Base-by-base conservation (phyloP, 1,140 invertebrate genomes). In the Seison nebaliae region DNA sequence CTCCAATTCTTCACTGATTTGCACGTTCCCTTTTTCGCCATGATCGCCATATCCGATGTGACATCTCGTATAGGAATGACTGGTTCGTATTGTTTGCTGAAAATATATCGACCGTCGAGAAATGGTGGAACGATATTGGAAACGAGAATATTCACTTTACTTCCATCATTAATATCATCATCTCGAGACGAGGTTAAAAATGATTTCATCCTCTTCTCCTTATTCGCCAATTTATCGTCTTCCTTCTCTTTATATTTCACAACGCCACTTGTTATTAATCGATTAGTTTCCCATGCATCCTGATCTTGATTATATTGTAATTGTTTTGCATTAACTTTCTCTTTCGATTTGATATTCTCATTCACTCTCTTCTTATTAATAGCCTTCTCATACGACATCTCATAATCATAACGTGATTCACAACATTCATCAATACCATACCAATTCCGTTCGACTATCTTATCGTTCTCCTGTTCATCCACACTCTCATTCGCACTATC, bases 61-160 rank as follows among this genome's bases (percentile, higher is more conserved):
- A 83, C 75, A 65, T 99, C 91, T 65, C 78, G 68, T 9, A 74
- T 73, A 35, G 79, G 79, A 47, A 93, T 70, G 34, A 93, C 76
- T 35, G 83, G 83, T 55, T 96, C 84, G 6, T 81, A 81, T 56
- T 96, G 88, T 54, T 96, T 96, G 0, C 91, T 98, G 50, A 96
- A 98, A 0, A 93, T 84, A 50, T 96, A 93, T 26, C 88, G 65
- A 42, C 88, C 91, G 63, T 98, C 91, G 2, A 98, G 62, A 60
- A 98, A 98, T 5, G 91, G 91, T 2, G 91, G 91, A 4, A 98
- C 78, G 35, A 94, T 84, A 54, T 98, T 94, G 5, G 28, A 11
- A 1, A 98, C 86, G 11, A 96, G 60, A 5, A 98, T 58, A 65
- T 96, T 84, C 1, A 96, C 84, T 40, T 84, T 55, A 36, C 76